These are phyloP conservation scores for Cercopithecus mona DNA, from an alignment of 2,113 vertebrate species.

Conservation along the genomic window DNA sequence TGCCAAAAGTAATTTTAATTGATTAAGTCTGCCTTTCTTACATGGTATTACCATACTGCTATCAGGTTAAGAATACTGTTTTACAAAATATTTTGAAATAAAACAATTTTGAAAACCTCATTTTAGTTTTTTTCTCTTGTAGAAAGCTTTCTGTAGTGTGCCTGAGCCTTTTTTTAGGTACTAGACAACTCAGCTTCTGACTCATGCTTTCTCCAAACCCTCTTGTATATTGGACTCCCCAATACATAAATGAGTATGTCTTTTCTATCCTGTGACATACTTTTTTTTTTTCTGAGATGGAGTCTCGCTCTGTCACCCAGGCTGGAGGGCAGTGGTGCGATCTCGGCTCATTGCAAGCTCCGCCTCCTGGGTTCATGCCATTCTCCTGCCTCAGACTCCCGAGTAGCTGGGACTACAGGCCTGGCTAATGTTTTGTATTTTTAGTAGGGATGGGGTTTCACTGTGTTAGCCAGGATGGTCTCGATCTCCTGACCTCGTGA, in stretches of 20 bases:
- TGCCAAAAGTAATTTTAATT: background rate
- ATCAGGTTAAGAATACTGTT: background rate
- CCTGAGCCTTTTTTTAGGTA: background rate
- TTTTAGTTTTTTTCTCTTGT: constrained; percentile 9
- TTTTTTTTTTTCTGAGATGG: too few species aligned
- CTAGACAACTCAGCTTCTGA: background rate
- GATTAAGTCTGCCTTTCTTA: constrained; percentile 40
- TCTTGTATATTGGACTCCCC: background rate
- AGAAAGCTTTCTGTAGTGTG: background rate
- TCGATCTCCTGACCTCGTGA: too few species aligned
- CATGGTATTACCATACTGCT: background rate
- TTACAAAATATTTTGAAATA: constrained; percentile 26
- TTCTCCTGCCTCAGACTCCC: too few species aligned
- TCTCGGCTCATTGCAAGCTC: too few species aligned
- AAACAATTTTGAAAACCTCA: constrained; percentile 29
- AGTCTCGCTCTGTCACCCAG: too few species aligned
- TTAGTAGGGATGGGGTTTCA: too few species aligned
- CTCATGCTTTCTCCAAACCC: constrained; percentile 27
- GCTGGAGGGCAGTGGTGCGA: too few species aligned
- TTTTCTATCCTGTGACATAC: background rate
- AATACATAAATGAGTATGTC: background rate
- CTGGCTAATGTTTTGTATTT: too few species aligned
- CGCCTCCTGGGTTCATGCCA: too few species aligned
- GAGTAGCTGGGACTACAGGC: too few species aligned
- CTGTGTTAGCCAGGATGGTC: too few species aligned